These are phyloP conservation scores for Malurus melanocephalus DNA, from an alignment of 2,113 vertebrate genomes.

Conservation along the genomic window DNA sequence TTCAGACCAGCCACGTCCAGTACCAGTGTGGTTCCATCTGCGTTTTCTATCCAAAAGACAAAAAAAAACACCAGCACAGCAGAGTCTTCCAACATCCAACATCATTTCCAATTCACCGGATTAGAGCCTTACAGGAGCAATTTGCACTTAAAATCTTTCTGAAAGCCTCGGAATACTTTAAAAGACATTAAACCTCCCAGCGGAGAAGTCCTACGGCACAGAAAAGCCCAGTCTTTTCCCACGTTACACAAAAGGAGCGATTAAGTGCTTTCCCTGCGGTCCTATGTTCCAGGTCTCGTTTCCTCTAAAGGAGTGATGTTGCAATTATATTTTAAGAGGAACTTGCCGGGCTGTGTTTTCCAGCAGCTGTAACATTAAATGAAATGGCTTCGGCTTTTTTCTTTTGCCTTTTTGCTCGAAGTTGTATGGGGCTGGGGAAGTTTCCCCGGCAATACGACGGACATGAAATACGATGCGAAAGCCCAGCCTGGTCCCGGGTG, in stretches of 20 bases:
- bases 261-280: constrained; percentile 22
- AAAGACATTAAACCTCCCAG: constrained; percentile 39
- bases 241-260: constrained; percentile 33
- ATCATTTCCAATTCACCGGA: neutral
- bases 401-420: neutral
- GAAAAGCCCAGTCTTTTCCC: neutral
- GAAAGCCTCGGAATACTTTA: constrained; percentile 30
- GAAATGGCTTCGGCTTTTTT: neutral
- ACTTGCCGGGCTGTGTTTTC: neutral
- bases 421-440: constrained; percentile 1
- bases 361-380: neutral
- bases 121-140: neutral
- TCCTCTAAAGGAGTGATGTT: constrained; percentile 30
- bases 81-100: neutral
- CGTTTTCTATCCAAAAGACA: neutral
- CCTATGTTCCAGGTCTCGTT: constrained; percentile 20
- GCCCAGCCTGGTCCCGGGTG: constrained; percentile 1
- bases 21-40: fast-evolving
- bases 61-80: neutral
- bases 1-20: neutral
- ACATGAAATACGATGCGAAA: neutral
- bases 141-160: neutral
- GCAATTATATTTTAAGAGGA: constrained; percentile 32
- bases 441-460: neutral
- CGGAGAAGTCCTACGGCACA: neutral